Percentiles rank a stretch among this genome's conserved stretches.
These are phyloP conservation scores for Frieseomelitta varia DNA, from an alignment of 1,140 invertebrate species.

Conservation along the genomic window DNA sequence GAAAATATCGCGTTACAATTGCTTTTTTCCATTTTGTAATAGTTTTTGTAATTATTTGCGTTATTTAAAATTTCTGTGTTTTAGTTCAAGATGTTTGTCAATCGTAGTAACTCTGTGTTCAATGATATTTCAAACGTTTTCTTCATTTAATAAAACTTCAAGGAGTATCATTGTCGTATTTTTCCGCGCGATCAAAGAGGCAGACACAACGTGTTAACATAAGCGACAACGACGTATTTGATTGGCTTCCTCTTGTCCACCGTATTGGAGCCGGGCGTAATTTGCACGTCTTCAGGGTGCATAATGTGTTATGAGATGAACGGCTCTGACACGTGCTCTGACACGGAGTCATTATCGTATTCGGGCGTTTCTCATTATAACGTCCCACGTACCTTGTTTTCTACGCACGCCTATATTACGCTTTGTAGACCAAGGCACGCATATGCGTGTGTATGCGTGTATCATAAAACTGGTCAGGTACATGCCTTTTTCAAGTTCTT, in stretches of 20 bases:
- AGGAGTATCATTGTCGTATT: too few species aligned
- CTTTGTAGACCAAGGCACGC: background rate
- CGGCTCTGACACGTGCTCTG: conserved; percentile 62
- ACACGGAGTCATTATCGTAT: conserved; percentile 62
- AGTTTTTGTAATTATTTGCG: too few species aligned
- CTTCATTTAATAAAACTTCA: too few species aligned
- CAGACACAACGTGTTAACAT: background rate
- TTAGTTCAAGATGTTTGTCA: too few species aligned
- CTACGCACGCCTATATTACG: background rate
- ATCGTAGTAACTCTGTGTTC: too few species aligned
- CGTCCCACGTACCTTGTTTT: background rate
- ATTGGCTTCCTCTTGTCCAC: conserved; percentile 36
- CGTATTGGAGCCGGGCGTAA: conserved; percentile 26
- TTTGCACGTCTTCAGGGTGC: conserved; percentile 54
- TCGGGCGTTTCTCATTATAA: conserved; percentile 4
- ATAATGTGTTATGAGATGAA: conserved; percentile 63
- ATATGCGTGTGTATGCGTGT: too few species aligned
- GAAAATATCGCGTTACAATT: too few species aligned
- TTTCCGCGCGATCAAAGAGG: too few species aligned
- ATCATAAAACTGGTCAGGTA: background rate
- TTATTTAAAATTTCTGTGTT: too few species aligned
- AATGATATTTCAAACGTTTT: too few species aligned
- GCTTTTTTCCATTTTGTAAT: too few species aligned
- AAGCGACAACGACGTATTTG: conserved; percentile 11
- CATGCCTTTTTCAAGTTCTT: background rate